Evolutionary conservation across 1,140 invertebrate genomes (phyloP).

Genomic region (Anastrepha obliqua): DNA sequence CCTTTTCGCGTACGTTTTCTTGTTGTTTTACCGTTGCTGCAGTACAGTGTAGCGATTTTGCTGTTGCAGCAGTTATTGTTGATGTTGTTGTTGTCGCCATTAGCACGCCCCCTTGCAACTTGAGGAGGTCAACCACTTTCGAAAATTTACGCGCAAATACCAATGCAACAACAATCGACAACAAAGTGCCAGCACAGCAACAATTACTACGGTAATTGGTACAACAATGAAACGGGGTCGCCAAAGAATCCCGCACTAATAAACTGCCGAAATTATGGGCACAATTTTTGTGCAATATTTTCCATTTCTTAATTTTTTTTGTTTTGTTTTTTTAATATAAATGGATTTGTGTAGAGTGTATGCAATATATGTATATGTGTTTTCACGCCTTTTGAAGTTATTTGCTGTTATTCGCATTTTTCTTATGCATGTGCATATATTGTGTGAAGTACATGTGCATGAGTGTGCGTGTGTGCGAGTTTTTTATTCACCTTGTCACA

Average conservation of each 20-base stretch:
- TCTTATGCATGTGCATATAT: neutral
- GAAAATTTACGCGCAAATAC: slow-evolving; percentile 45
- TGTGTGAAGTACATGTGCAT: neutral
- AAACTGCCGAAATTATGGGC: slow-evolving; percentile 20
- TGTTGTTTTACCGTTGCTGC: slow-evolving; percentile 40
- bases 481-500: slow-evolving; percentile 54
- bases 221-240: slow-evolving; percentile 52
- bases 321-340: slow-evolving; percentile 12
- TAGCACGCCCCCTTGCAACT: slow-evolving; percentile 49
- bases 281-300: slow-evolving; percentile 38
- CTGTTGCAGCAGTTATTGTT: neutral
- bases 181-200: slow-evolving; percentile 7
- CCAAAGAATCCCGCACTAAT: slow-evolving; percentile 40
- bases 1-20: neutral
- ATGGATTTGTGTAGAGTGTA: neutral
- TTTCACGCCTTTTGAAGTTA: slow-evolving; percentile 35
- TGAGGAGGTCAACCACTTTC: slow-evolving; percentile 44
- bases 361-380: neutral
- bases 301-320: slow-evolving; percentile 55
- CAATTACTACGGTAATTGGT: slow-evolving; percentile 30
- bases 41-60: neutral
- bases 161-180: slow-evolving; percentile 3
- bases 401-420: neutral
- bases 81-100: neutral
- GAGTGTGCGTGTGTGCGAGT: neutral